These are phyloP conservation scores for Symphodus melops DNA, from an alignment of 2,113 vertebrate genomes.

Conservation along the genomic window DNA sequence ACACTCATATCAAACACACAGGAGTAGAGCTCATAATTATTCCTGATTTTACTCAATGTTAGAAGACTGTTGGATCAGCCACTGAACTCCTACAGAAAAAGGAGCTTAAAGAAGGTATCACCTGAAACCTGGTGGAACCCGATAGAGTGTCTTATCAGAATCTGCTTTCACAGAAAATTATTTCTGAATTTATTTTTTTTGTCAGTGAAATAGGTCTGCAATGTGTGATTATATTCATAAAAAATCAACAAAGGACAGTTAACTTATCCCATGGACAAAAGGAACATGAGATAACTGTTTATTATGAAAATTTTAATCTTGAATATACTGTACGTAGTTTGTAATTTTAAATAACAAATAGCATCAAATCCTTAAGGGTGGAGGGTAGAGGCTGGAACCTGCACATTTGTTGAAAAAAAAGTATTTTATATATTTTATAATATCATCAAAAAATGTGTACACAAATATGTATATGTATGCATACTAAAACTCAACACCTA, in stretches of 20 bases:
- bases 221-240: neutral
- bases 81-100: constrained; percentile 38
- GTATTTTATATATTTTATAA: too few relatives aligned
- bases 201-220: neutral
- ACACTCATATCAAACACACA: neutral
- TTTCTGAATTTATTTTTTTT: neutral
- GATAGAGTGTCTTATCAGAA: neutral
- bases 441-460: too few relatives aligned
- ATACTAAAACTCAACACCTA: neutral
- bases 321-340: too few relatives aligned
- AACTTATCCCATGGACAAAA: too few relatives aligned
- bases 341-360: neutral
- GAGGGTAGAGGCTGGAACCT: too few relatives aligned
- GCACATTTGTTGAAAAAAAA: too few relatives aligned
- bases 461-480: neutral
- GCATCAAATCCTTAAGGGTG: neutral
- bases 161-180: neutral
- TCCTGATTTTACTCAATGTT: constrained; percentile 58
- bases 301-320: too few relatives aligned
- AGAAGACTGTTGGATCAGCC: constrained; percentile 49
- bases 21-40: constrained; percentile 55
- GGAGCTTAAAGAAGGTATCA: constrained; percentile 10
- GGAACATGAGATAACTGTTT: too few relatives aligned
- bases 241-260: neutral
- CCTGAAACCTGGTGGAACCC: neutral